Evolutionary conservation across 1,140 invertebrate genomes (phyloP), one percentile per base, ranked within the genome.

Genomic region (Diorhabda elongata): DNA sequence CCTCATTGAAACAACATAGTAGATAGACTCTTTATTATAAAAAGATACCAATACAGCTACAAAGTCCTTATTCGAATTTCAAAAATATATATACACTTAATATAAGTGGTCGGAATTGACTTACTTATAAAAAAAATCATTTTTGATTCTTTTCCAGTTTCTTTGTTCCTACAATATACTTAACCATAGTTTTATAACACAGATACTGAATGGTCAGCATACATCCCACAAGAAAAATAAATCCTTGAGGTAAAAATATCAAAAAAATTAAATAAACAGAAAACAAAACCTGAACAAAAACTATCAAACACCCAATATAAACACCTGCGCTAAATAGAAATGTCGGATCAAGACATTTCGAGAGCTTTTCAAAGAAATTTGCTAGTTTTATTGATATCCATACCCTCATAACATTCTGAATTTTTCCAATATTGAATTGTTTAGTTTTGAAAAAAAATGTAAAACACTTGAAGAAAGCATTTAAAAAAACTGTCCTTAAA

Each of bases 401-500:
- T n/a, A n/a, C 5, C 26, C 42, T 42, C 5, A 42, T n/a, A 2
- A 56, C 47, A n/a, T 3, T 57, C 42, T 65, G 9, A 42, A 57
- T 26, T 7, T 57, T 58, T 5, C 8, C 47, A 3, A 47, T 58
- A 8, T 52, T 65, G 9, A 42, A 58, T n/a, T 42, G n/a, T 57
- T 56, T 8, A 0, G 8, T 8, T 41, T 26, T 11, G 8, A 47
- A 45, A 26, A 41, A 56, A 11, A 6, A 42, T 7, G n/a, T 8
- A 52, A 57, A 65, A 26, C 57, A 41, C 42, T 43, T 65, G 41
- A 47, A 65, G 64, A 65, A 65, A 43, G 47, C 45, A 41, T 67
- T 67, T 61, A 73, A 76, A 42, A 78, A 64, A 0, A 76, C 59
- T n/a, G 73, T 74, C 4, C 71, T 71, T 56, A 78, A 74, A 57